Base-by-base conservation (phyloP, 64 coral and sea anemone species). In the Porites lutea region DNA sequence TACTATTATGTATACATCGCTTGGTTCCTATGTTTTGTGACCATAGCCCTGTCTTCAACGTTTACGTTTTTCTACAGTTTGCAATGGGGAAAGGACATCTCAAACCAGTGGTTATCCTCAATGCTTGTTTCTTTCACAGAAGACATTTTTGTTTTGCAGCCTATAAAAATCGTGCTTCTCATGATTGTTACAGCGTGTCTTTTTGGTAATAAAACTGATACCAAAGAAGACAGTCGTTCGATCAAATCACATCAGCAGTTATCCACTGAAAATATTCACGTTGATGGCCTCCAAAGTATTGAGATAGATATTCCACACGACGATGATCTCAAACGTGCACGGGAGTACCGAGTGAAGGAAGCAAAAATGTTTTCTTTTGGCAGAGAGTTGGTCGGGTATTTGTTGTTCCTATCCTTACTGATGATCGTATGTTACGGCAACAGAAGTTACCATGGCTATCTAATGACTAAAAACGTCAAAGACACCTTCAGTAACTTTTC, bases 11-110 rank as follows among this genome's bases (percentile, higher is more conserved):
- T 75, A 46, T 89, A 94, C 87, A 89, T 94, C 59, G 87, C 87
- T 20, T 94, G 79, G 78, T 83, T 81, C 16, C 59, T 94, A 1
- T 46, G 65, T 47, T 55, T 94, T 64, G 54, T 51, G 4, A 89
- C 74, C 12, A 73, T 77, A 1, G 3, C 65, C 64, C 55, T 72
- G 15, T 94, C 92, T 20, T 65, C 87, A 6, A 76, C 21, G 0
- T 79, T 94, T 21, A 94, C 92, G 0, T 74, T 94, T 73, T 89
- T 89, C 78, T 94, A 83, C 67, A 94, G 92, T 48, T 83, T 94
- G 78, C 50, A 83, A 78, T 94, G 92, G 92, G 92, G 92, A 1
- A 89, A 94, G 37, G 92, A 94, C 9, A 94, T 82, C 3, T 83
- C 92, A 20, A 87, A 94, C 43, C 76, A 94, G 37, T 94, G 92